Evolutionary conservation across 2,888 invertebrate genomes (phyloP).

Genomic region (Hirtodrosophila confusa): DNA sequence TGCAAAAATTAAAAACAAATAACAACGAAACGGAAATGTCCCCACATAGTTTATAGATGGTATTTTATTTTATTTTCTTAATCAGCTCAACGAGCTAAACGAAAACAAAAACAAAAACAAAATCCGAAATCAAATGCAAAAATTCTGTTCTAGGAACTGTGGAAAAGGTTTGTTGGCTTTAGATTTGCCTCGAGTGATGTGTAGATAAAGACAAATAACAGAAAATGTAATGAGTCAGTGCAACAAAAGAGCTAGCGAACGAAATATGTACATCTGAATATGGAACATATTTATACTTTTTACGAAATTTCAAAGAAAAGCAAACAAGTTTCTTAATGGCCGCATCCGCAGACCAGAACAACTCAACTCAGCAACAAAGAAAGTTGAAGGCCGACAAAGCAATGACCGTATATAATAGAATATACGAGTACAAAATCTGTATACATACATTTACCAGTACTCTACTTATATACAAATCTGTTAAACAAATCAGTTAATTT

Average conservation of each 20-base stretch:
- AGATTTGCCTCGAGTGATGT: slow-evolving; percentile 1
- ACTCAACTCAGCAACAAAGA: slow-evolving; percentile 61
- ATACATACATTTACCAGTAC: slow-evolving; percentile 21
- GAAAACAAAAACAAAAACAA: slow-evolving; percentile 25
- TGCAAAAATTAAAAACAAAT: slow-evolving; percentile 24
- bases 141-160: slow-evolving; percentile 32
- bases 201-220: slow-evolving; percentile 4
- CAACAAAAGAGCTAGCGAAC: slow-evolving; percentile 2
- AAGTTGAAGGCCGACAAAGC: slow-evolving; percentile 76
- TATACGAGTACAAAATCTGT: slow-evolving; percentile 42
- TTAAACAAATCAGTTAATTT: slow-evolving; percentile 47
- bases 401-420: slow-evolving; percentile 76
- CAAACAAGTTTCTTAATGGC: slow-evolving; percentile 76
- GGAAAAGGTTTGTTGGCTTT: slow-evolving; percentile 19
- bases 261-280: slow-evolving; percentile 9
- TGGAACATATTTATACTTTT: slow-evolving; percentile 30
- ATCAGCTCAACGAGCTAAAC: background rate
- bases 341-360: slow-evolving; percentile 60
- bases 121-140: slow-evolving; percentile 13
- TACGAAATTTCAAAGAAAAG: slow-evolving; percentile 68
- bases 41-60: slow-evolving; percentile 6
- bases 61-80: slow-evolving; percentile 9
- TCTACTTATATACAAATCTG: slow-evolving; percentile 33
- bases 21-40: slow-evolving; percentile 13
- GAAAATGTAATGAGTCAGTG: slow-evolving; percentile 26